phyloP scores from a whole-genome alignment of 2,113 vertebrate genomes.

The Xiphorhynchus elegans region DNA sequence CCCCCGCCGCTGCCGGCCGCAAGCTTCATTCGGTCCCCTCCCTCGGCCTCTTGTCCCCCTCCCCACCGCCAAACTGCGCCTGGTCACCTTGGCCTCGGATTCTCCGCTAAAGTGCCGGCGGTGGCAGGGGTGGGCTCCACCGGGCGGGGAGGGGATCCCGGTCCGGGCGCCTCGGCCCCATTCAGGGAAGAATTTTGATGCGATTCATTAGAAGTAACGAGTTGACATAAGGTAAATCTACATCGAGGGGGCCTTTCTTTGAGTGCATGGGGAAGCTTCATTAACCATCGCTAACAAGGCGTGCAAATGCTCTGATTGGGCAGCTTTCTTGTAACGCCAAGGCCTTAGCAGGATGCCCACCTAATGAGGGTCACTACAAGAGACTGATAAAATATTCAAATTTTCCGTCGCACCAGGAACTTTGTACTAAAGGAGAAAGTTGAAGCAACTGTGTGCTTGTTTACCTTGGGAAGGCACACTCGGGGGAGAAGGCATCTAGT shows the following conservation, averaged over 20 bases:
- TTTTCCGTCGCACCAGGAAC: conserved; percentile 76
- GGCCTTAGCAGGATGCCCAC: conserved; percentile 95
- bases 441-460: conserved; percentile 73
- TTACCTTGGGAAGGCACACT: conserved; percentile 64
- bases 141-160: conserved; percentile 55
- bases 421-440: conserved; percentile 73
- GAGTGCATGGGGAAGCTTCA: conserved; percentile 90
- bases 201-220: conserved; percentile 97
- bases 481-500: conserved; percentile 10
- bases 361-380: conserved; percentile 98
- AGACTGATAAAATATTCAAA: conserved; percentile 82
- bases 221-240: conserved; percentile 98
- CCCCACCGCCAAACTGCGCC: conserved; percentile 36
- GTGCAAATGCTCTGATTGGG: conserved; percentile 97
- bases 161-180: conserved; percentile 78
- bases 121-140: conserved; percentile 48
- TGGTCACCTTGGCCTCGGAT: conserved; percentile 8
- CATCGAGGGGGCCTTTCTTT: conserved; percentile 91
- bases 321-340: conserved; percentile 90
- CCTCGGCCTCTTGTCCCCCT: conserved; percentile 13
- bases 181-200: conserved; percentile 82
- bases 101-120: conserved; percentile 54
- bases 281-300: conserved; percentile 99
- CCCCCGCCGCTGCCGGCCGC: not conserved
- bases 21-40: not conserved